Conservation (phyloP, 2,797 vertebrate species). For the Chaetodon trifasciatus region DNA sequence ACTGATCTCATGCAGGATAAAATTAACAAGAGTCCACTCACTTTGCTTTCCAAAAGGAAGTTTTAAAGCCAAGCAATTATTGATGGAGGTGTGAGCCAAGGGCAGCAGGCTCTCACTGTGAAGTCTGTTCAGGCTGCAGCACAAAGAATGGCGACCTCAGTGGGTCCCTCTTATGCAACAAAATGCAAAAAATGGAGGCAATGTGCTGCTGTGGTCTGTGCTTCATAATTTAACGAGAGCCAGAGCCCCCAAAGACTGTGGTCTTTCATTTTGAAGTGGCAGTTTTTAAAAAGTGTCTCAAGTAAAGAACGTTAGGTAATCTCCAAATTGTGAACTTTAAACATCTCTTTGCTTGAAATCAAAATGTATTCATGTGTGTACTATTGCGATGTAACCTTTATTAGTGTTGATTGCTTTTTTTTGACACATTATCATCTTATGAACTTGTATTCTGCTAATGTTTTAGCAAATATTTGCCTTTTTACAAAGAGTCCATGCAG, state of each 20-base stretch:
- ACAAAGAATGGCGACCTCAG: conserved; percentile 28
- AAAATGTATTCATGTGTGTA: neutral
- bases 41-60: conserved; percentile 34
- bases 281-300: neutral
- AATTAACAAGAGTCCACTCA: conserved; percentile 49
- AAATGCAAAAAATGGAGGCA: neutral
- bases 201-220: conserved; percentile 15
- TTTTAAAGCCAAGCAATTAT: conserved; percentile 61
- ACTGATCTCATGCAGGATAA: conserved; percentile 37
- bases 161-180: conserved; percentile 24
- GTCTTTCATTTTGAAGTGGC: neutral
- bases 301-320: neutral
- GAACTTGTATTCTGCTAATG: neutral
- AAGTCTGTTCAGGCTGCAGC: conserved; percentile 15
- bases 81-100: conserved; percentile 63
- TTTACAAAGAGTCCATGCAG: neutral
- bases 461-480: neutral
- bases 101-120: conserved; percentile 44
- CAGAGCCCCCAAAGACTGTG: neutral
- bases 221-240: neutral
- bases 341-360: neutral
- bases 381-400: too few species aligned
- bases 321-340: neutral
- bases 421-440: neutral
- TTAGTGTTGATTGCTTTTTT: neutral